phyloP scores from a whole-genome alignment of 92 coral and sea anemone genomes.

The Palythoa heliodiscus region DNA sequence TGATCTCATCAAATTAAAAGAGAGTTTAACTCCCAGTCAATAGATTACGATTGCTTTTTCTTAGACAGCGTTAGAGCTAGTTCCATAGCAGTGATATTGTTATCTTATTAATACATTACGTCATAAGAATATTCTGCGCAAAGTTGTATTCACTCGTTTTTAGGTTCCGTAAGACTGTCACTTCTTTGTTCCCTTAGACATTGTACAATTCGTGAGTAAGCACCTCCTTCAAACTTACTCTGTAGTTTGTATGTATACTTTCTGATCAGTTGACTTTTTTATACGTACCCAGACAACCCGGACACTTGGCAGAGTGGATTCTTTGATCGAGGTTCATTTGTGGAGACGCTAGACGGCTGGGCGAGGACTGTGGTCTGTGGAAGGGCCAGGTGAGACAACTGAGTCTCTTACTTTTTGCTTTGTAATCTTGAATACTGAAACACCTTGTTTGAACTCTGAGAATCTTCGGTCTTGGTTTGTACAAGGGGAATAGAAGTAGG shows the following conservation, averaged over 20 bases:
- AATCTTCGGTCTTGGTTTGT: too few relatives aligned
- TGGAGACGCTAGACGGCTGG: constrained; percentile 51
- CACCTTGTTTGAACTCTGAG: neutral
- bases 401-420: neutral
- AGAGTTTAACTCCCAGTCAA: too few relatives aligned
- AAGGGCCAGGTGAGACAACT: constrained; percentile 1
- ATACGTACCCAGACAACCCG: constrained; percentile 41
- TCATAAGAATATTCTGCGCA: too few relatives aligned
- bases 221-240: neutral
- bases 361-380: constrained; percentile 11
- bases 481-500: too few relatives aligned
- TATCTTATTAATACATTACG: too few relatives aligned
- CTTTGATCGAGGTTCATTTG: constrained; percentile 87
- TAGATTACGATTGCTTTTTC: too few relatives aligned
- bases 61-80: too few relatives aligned
- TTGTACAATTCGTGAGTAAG: neutral
- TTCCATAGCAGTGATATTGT: too few relatives aligned
- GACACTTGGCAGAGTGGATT: constrained; percentile 92
- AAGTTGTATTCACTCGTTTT: too few relatives aligned
- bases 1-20: too few relatives aligned
- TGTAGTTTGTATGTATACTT: neutral
- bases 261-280: neutral
- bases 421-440: neutral
- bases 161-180: too few relatives aligned
- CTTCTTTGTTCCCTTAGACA: too few relatives aligned